Percentiles rank a stretch among this genome's conserved stretches.
These are phyloP conservation scores for Lynx canadensis DNA, from an alignment of 2,113 vertebrate species.

Conservation along the genomic window DNA sequence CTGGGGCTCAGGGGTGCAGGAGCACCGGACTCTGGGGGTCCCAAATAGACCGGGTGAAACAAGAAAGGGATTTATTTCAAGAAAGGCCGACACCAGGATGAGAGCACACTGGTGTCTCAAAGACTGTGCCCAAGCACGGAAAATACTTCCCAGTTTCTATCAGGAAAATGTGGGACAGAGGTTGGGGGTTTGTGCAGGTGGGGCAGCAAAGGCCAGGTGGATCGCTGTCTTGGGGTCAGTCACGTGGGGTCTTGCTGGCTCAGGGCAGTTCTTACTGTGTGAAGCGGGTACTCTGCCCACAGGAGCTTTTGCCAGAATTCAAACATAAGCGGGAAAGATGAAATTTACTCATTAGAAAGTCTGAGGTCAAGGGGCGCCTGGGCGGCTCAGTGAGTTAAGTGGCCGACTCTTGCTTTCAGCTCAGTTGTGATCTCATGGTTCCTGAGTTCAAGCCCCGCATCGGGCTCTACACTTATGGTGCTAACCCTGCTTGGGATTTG, in stretches of 20 bases:
- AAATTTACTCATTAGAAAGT: background rate
- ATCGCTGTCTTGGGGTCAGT: background rate
- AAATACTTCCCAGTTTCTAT: background rate
- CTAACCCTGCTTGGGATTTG: too few species aligned
- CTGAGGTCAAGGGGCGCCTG: background rate
- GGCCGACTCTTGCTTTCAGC: too few species aligned
- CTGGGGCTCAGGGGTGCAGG: background rate
- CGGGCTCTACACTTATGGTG: too few species aligned
- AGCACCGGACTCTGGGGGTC: background rate
- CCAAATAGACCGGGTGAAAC: background rate
- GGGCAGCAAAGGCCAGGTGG: background rate
- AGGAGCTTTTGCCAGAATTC: background rate
- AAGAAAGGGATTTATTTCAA: background rate
- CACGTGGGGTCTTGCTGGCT: background rate
- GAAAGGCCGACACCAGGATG: fast-evolving
- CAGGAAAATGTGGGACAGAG: background rate
- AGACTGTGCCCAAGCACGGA: background rate
- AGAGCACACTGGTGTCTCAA: background rate
- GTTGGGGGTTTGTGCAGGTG: background rate
- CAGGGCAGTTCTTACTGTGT: too few species aligned
- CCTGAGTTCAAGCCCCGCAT: too few species aligned
- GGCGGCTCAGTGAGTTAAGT: too few species aligned
- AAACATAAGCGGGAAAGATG: background rate
- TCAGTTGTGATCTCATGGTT: too few species aligned
- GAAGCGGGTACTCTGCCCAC: background rate